These are phyloP conservation scores for Eupeodes luniger DNA, from an alignment of 2,888 invertebrate species.

Conservation along the genomic window DNA sequence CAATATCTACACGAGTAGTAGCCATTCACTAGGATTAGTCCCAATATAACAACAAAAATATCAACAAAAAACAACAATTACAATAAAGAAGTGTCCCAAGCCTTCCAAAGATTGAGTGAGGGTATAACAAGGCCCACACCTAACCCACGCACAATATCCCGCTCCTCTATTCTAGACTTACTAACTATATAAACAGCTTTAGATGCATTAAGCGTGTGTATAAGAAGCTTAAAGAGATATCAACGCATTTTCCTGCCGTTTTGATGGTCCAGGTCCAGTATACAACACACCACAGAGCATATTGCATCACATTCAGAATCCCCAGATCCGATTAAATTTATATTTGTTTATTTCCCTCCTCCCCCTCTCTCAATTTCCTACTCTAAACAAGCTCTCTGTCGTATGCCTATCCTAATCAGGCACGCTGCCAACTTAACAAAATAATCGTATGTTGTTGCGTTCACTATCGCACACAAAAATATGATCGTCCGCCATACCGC, in stretches of 20 bases:
- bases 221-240: constrained; percentile 52
- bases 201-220: constrained; percentile 51
- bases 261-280: constrained; percentile 35
- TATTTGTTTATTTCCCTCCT: constrained; percentile 27
- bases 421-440: constrained; percentile 49
- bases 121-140: constrained; percentile 6
- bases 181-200: background rate
- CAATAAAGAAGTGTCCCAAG: constrained; percentile 22
- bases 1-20: constrained; percentile 27
- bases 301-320: constrained; percentile 14
- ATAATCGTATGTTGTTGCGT: constrained; percentile 37
- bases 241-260: constrained; percentile 41
- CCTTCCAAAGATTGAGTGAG: background rate
- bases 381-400: constrained; percentile 7
- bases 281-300: constrained; percentile 27
- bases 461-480: constrained; percentile 25
- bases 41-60: constrained; percentile 21
- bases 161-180: background rate
- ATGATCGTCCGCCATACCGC: background rate
- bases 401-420: constrained; percentile 32
- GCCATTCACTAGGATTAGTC: constrained; percentile 37
- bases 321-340: constrained; percentile 39
- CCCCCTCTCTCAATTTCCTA: too few species aligned
- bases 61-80: constrained; percentile 2
- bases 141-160: constrained; percentile 44